Evolutionary conservation across 1,140 invertebrate genomes (phyloP), one percentile per base, ranked within the genome.

Genomic region (Drosophila simulans): DNA sequence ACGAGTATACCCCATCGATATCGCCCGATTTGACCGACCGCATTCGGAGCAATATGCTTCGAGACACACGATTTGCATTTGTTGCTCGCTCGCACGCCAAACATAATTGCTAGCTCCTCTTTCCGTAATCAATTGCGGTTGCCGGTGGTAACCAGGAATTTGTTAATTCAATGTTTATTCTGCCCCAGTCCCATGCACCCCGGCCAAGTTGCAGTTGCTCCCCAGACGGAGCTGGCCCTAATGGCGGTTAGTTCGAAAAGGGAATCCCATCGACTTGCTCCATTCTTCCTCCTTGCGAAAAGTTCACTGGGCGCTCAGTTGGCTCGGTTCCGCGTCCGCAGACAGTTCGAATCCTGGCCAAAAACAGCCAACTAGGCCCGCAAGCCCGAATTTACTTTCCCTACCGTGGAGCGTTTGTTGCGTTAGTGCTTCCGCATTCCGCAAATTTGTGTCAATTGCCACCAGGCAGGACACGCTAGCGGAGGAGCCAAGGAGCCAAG

Each of bases 121-220:
- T 78, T 64, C 73, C 60, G 70, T 78, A 91, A 91, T 89, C 89
- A 91, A 91, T 91, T 71, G 62, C 60, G 82, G 90, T 84, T 90
- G 85, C 77, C 70, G 49, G 10, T 76, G 80, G 90, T 77, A 83
- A 91, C 90, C 62, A 65, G 80, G 83, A 90, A 91, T 91, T 91
- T 91, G 90, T 91, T 91, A 91, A 91, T 91, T 91, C 90, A 90
- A 91, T 91, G 90, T 73, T 91, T 85, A 78, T 74, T 88, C 70
- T 73, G 78, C 72, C 76, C 76, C 60, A 70, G 59, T 46, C 40
- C 63, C 75, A 43, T 43, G 58, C 58, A 65, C 11, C 43, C 58
- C 56, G 48, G 56, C 46, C 53, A 80, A 80, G 43, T 56, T 71
- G 81, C 58, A 60, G 60, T 31, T 8, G 31, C 1, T 69, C 55